A percentile compares a stretch with the other conserved stretches of the same genome.
These are phyloP conservation scores for Callipepla californica DNA, from an alignment of 2,113 vertebrate species.

Conservation along the genomic window DNA sequence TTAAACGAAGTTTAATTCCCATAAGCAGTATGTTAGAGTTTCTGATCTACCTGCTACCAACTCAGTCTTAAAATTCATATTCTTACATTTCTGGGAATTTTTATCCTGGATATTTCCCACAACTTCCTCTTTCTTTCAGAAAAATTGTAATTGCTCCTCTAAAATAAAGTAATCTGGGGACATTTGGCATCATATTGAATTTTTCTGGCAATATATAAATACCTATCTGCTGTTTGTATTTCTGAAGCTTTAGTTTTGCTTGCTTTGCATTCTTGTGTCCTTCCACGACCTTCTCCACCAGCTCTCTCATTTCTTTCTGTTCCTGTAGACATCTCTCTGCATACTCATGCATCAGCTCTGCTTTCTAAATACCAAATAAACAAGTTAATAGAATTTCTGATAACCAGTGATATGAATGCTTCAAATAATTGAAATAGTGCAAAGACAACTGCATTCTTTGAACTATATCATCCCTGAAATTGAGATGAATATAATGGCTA, in stretches of 20 bases:
- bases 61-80: background rate
- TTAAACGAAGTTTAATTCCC: background rate
- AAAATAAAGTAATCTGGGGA: background rate
- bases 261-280: constrained; percentile 85
- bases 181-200: background rate
- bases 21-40: background rate
- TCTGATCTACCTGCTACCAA: background rate
- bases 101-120: background rate
- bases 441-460: background rate
- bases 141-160: background rate
- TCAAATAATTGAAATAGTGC: background rate
- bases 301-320: constrained; percentile 81
- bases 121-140: background rate
- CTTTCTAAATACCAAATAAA: constrained; percentile 75
- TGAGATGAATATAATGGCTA: background rate
- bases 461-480: background rate
- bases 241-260: constrained; percentile 82
- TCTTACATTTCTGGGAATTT: background rate
- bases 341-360: constrained; percentile 79
- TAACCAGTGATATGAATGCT: background rate
- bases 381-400: background rate
- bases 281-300: constrained; percentile 85
- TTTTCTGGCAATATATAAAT: background rate
- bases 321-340: constrained; percentile 81
- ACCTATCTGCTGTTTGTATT: constrained; percentile 88